Evolutionary conservation across 2,113 vertebrate genomes (phyloP), one percentile per base, ranked within the genome.

Genomic region (Sisor rabdophorus): DNA sequence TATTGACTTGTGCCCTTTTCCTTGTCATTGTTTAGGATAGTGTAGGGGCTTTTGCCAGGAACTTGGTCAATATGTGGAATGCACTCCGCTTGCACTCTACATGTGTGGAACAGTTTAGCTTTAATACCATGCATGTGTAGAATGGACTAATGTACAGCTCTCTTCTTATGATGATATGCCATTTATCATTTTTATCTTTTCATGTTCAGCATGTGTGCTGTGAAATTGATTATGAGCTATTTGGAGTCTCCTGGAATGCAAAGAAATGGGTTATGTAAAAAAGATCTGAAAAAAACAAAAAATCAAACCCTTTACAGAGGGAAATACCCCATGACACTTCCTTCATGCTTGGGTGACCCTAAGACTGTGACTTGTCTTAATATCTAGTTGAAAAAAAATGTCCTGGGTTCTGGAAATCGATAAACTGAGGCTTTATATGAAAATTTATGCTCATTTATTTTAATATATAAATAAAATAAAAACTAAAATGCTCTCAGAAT

Each of bases 291-390:
- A 16, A 44, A 26, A 71, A 48, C 85, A 36, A 47, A 65, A 73
- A 79, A 53, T 47, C 24, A 56, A 64, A 56, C 70, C 81, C 79
- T 84, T 85, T 73, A 65, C 70, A 60, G 63, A 64, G 71, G 50
- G 56, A 50, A 26, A 64, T 84, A 71, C 75, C 28, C 4, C 72
- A 58, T 16, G 80, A 81, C 82, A 32, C 79, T 67, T 79, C 77
- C 59, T 82, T 71, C 70, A 81, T 13, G 52, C 75, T 67, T 84
- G 81, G 20, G 75, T 85, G 71, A 80, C 72, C 77, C 47, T 61
- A 50, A 44, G 78, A 67, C 72, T 8, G 83, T 77, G 71, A 67
- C 69, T 54, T 2, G 63, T 71, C 44, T 24, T 55, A 52, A 69
- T 81, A 47, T 73, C 32, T 32, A 15, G 54, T 54, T 54, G 47